Base-by-base conservation (phyloP, 2,888 invertebrate species). In the Anarsia innoxiella region DNA sequence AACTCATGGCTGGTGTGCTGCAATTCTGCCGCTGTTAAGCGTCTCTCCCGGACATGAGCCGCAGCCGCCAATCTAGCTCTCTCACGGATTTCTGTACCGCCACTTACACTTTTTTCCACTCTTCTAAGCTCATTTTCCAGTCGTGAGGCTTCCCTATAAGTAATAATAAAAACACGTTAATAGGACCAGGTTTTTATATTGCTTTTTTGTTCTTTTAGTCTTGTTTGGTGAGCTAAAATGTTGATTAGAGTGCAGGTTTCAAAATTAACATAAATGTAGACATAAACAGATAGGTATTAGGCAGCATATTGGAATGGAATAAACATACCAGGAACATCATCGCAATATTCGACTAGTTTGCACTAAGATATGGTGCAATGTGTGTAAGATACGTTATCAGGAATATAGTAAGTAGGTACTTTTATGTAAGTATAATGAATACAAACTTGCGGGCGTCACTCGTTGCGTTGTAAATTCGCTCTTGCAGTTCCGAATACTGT, bases 61-160 rank as follows among this genome's bases (percentile, higher is more conserved):
- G 77, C 73, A 23, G 80, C 82, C 0, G 83, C 83, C n/a, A 83
- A 53, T 0, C 82, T 66, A 2, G 83, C 83, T 1, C 84, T 69
- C 44, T 75, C 74, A 0, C 82, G 65, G 29, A 84, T 52, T 49
- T 80, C 80, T 0, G 66, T 51, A 1, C 82, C 83, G 5, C 71
- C 77, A 36, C 66, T 55, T 1, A 74, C 80, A 41, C 75, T 65
- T 5, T 65, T 59, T 43, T 83, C 83, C 11, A 84, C 76, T 44
- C 78, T 59, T 2, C 78, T 67, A 2, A 83, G 51, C 39, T 79
- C 79, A 11, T 46, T 54, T 46, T 77, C 80, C 16, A 84, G 61
- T 1, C 66, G 67, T 35, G 55, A 55, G 6, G 65, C 64, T 48
- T 79, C 76, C 45, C 84, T 8, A 23, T 8, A 32, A 5, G 5